phyloP scores from a whole-genome alignment of 30 jellyfish, hydroid and myxozoan species.

The Hydra vulgaris region DNA sequence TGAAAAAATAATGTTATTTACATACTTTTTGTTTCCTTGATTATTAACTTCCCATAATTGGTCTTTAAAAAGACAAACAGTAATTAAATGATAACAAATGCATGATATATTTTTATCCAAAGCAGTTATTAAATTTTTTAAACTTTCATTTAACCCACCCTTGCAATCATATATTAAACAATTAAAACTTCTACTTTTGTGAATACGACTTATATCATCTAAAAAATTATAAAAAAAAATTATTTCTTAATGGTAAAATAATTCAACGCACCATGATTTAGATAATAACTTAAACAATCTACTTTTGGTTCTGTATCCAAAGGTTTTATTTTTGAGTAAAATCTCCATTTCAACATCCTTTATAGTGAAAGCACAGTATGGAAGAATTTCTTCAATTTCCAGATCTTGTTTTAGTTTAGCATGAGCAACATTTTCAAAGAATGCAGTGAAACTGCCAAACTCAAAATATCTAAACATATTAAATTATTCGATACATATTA shows the following conservation, averaged over 20 bases:
- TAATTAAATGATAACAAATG: neutral
- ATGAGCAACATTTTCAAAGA: neutral
- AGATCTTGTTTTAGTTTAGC: neutral
- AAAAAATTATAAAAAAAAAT: too few species aligned
- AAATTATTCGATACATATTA: neutral
- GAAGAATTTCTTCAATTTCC: neutral
- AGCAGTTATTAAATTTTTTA: neutral
- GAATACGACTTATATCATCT: neutral
- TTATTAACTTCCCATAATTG: neutral
- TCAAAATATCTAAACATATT: neutral
- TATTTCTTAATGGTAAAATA: neutral
- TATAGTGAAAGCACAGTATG: neutral
- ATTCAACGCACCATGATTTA: neutral
- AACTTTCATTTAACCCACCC: neutral
- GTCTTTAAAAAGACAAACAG: neutral
- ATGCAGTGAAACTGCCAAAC: neutral
- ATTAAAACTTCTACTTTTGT: neutral
- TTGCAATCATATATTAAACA: neutral
- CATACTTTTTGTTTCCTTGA: neutral
- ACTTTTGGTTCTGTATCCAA: neutral
- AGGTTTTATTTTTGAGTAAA: neutral
- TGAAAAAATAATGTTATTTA: too few species aligned
- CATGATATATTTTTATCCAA: neutral
- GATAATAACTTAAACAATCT: neutral
- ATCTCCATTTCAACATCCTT: neutral